Percentiles rank a stretch among this genome's conserved stretches.
phyloP scores from a whole-genome alignment of 2,113 vertebrate species.

The Seriola rivoliana region DNA sequence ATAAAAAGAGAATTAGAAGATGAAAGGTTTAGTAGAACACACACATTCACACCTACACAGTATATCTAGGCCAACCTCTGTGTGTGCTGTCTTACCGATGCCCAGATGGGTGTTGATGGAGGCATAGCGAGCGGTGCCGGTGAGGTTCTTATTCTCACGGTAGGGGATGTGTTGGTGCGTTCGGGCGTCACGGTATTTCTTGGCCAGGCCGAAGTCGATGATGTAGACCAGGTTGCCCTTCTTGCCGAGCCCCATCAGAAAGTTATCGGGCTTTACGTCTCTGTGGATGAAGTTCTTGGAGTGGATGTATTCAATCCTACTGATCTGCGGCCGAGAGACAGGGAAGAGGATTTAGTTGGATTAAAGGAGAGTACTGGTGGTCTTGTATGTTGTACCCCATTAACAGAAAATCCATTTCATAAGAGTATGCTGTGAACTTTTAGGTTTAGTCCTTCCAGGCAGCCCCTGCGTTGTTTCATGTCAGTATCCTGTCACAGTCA shows the following conservation, averaged over 20 bases:
- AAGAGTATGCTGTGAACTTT: neutral
- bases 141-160: slow-evolving; percentile 98
- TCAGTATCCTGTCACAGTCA: too few relatives aligned
- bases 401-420: neutral
- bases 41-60: slow-evolving; percentile 16
- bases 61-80: neutral
- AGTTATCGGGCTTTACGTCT: slow-evolving; percentile 98
- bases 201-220: slow-evolving; percentile 97
- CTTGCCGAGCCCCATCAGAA: slow-evolving; percentile 98
- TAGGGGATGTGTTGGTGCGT: slow-evolving; percentile 99
- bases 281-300: slow-evolving; percentile 99
- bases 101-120: slow-evolving; percentile 99
- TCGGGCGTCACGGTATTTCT: slow-evolving; percentile 96
- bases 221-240: slow-evolving; percentile 98
- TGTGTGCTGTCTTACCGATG: slow-evolving; percentile 87
- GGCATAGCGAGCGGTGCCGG: slow-evolving; percentile 96
- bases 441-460: neutral
- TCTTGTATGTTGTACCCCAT: neutral
- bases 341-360: neutral
- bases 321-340: slow-evolving; percentile 86
- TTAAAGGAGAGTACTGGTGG: neutral
- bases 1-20: neutral
- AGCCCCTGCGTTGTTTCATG: too few relatives aligned
- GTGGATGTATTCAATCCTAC: slow-evolving; percentile 98
- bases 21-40: neutral